A percentile compares a stretch with the other conserved stretches of the same genome.
These are phyloP conservation scores for Gyps fulvus DNA, from an alignment of 2,113 vertebrate species.

Conservation along the genomic window DNA sequence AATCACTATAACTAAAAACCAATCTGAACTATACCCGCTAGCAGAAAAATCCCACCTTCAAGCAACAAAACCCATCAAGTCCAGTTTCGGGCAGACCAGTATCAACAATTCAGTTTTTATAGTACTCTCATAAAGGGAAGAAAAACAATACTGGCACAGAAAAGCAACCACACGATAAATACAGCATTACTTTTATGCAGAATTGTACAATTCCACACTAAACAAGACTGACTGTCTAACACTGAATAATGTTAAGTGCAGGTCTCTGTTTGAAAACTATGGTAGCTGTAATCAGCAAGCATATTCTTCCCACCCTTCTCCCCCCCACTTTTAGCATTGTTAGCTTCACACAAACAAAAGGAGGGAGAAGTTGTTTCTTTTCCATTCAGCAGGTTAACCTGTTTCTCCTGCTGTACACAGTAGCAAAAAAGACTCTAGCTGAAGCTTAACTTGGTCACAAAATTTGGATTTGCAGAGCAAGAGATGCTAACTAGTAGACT, in stretches of 20 bases:
- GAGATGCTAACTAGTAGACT: neutral
- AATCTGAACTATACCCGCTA: neutral
- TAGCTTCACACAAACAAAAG: neutral
- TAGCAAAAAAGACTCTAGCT: neutral
- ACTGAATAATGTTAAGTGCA: neutral
- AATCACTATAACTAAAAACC: neutral
- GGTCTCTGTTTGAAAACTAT: neutral
- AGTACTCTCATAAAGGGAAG: neutral
- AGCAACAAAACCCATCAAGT: neutral
- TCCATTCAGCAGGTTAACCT: neutral
- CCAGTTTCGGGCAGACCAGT: neutral
- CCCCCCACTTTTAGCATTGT: neutral
- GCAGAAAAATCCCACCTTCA: neutral
- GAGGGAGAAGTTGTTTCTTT: neutral
- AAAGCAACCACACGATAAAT: neutral
- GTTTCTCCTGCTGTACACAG: neutral
- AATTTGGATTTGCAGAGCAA: neutral
- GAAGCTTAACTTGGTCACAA: neutral
- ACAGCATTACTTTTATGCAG: neutral
- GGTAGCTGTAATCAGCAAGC: neutral
- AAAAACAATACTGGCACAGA: neutral
- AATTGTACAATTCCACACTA: neutral
- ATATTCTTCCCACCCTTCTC: neutral
- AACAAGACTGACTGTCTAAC: neutral
- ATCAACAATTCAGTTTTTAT: neutral